Evolutionary conservation across 2,113 vertebrate genomes (phyloP).

Genomic region (Empidonax alnorum): DNA sequence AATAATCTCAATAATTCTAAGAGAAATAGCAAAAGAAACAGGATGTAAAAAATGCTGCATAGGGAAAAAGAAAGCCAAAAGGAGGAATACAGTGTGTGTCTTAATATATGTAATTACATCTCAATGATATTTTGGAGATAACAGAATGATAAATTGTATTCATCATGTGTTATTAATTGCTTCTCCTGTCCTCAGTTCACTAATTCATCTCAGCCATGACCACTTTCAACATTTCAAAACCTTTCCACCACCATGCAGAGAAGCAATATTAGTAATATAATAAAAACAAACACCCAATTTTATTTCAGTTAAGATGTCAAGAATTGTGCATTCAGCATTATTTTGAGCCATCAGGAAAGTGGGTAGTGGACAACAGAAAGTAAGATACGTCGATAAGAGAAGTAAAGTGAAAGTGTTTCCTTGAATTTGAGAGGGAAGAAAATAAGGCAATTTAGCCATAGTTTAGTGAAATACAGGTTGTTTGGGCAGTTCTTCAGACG

Average conservation of each 20-base stretch:
- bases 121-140: background rate
- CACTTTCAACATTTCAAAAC: background rate
- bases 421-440: background rate
- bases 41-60: background rate
- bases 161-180: conserved; percentile 5
- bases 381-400: background rate
- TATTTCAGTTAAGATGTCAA: background rate
- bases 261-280: background rate
- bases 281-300: background rate
- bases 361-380: background rate
- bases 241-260: background rate
- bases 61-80: background rate
- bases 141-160: background rate
- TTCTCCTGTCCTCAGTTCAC: background rate
- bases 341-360: background rate
- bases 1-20: background rate
- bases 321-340: background rate
- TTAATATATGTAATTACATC: background rate
- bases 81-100: background rate
- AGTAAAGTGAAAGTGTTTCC: background rate
- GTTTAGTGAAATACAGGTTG: background rate
- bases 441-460: background rate
- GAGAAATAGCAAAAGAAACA: background rate
- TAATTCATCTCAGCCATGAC: conserved; percentile 1
- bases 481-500: background rate